These are phyloP conservation scores for Acinonyx jubatus DNA, from an alignment of 2,113 vertebrate genomes.

Conservation along the genomic window DNA sequence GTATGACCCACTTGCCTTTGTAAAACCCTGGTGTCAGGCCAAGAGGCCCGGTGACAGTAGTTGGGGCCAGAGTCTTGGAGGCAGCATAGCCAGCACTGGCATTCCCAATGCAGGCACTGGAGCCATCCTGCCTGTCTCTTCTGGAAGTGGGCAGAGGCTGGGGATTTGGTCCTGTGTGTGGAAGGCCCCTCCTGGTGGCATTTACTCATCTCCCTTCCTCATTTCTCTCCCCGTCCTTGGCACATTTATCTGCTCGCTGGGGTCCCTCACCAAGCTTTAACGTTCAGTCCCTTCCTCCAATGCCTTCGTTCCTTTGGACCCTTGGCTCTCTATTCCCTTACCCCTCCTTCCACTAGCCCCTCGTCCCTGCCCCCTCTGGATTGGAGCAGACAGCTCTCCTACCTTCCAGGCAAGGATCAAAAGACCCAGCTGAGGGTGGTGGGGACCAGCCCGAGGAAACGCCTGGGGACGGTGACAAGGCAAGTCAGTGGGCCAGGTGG, in stretches of 20 bases:
- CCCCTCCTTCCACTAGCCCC: constrained; percentile 77
- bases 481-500: background rate
- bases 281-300: constrained; percentile 35
- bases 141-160: background rate
- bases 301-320: constrained; percentile 75
- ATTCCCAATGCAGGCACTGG: background rate
- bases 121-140: background rate
- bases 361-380: constrained; percentile 77
- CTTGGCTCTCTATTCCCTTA: constrained; percentile 74
- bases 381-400: constrained; percentile 81
- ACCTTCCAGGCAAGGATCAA: constrained; percentile 82
- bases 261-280: constrained; percentile 1
- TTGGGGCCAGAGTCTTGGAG: background rate
- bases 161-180: background rate
- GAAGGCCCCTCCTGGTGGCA: background rate
- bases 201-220: constrained; percentile 12
- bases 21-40: background rate
- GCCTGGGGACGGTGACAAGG: constrained; percentile 71
- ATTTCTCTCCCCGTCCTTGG: constrained; percentile 7
- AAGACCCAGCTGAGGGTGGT: constrained; percentile 76
- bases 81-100: background rate
- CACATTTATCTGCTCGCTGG: background rate
- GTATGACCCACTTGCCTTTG: background rate
- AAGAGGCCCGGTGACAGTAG: background rate
- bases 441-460: constrained; percentile 62